A percentile compares a stretch with the other conserved stretches of the same genome.
phyloP scores from a whole-genome alignment of 2,797 vertebrate genomes.

The Rhinella marina region DNA sequence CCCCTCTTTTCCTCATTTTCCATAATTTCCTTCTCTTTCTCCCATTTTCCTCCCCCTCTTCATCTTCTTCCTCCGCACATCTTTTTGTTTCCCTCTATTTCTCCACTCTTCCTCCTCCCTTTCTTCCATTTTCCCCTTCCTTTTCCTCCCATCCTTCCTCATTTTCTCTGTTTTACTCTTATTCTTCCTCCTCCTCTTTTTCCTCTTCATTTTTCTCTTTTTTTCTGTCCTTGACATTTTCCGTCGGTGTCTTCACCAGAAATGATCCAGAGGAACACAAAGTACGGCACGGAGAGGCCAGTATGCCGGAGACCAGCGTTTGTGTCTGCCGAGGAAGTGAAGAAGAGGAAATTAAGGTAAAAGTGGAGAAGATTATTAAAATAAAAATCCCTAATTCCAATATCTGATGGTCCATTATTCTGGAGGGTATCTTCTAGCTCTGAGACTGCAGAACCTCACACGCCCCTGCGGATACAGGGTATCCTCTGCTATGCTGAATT shows the following conservation, averaged over 20 bases:
- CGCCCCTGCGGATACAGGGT: too few relatives aligned
- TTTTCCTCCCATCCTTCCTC: not conserved
- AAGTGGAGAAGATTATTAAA: not conserved
- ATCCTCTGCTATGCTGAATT: too few relatives aligned
- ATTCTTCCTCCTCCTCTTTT: too few relatives aligned
- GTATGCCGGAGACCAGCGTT: conserved; percentile 86
- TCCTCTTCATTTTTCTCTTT: not conserved
- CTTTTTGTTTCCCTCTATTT: not conserved
- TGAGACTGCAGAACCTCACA: too few relatives aligned
- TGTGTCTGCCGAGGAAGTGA: conserved; percentile 79
- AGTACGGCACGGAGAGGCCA: conserved; percentile 75
- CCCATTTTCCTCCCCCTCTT: not conserved
- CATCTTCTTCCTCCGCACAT: not conserved
- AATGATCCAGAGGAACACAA: conserved; percentile 84
- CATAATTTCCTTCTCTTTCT: not conserved
- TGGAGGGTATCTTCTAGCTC: too few relatives aligned
- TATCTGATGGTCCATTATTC: too few relatives aligned
- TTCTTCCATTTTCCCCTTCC: not conserved
- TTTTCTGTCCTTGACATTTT: not conserved
- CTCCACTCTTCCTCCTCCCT: not conserved
- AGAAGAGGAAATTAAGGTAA: conserved; percentile 75
- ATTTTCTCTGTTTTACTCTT: not conserved
- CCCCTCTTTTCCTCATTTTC: not conserved
- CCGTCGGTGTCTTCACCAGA: conserved; percentile 64
- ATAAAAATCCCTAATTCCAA: not conserved